Percentiles rank a stretch among this genome's conserved stretches.
phyloP scores from a whole-genome alignment of 2,113 vertebrate species.

The Microtus pennsylvanicus region DNA sequence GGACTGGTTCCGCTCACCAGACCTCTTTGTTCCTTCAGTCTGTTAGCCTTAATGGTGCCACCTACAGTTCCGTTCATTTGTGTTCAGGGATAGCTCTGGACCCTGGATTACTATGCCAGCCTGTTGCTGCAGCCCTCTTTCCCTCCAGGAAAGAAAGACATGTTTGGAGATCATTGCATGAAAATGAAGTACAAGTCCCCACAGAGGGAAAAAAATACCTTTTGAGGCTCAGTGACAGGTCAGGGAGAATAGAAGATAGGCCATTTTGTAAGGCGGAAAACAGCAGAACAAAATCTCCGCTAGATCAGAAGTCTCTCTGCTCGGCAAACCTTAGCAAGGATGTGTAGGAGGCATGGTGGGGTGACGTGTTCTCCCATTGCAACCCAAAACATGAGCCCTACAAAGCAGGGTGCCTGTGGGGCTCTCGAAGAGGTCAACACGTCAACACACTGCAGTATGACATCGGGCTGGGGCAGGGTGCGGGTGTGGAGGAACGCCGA shows the following conservation, averaged over 20 bases:
- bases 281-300: neutral
- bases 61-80: neutral
- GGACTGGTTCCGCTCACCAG: neutral
- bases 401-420: neutral
- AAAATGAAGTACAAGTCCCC: neutral
- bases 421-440: neutral
- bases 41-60: neutral
- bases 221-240: neutral
- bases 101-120: neutral
- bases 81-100: neutral
- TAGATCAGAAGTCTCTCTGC: neutral
- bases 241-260: neutral
- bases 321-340: neutral
- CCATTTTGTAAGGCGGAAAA: neutral
- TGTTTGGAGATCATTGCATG: neutral
- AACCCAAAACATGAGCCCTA: neutral
- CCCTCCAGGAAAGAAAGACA: neutral
- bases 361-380: neutral
- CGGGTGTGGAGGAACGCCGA: too few relatives aligned
- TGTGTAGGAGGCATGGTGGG: neutral
- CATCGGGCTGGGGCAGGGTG: too few relatives aligned
- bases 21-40: neutral
- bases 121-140: neutral
- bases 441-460: rapidly evolving
- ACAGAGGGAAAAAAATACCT: neutral